Percentiles rank a stretch among this genome's conserved stretches.
These are phyloP conservation scores for Rhingia rostrata DNA, from an alignment of 2,888 invertebrate species.

Conservation along the genomic window DNA sequence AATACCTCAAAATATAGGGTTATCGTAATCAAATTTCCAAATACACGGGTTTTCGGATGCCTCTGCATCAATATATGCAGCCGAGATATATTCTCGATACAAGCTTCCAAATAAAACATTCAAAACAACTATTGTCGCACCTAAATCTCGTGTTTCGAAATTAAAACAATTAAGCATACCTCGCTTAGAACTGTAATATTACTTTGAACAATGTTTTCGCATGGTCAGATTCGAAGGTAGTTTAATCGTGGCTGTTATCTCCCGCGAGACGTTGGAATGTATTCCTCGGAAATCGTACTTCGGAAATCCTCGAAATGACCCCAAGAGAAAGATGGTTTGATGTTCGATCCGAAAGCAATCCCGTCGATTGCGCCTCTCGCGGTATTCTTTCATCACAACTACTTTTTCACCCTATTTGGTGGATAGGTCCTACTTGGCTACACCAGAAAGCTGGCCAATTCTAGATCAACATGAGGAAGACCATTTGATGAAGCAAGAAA, in stretches of 20 bases:
- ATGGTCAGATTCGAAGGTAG: slow-evolving; percentile 1
- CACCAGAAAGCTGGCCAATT: background rate
- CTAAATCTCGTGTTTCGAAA: background rate
- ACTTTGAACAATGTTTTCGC: background rate
- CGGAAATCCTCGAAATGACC: background rate
- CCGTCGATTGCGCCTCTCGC: too few species aligned
- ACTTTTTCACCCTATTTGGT: background rate
- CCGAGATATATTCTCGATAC: background rate
- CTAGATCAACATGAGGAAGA: background rate
- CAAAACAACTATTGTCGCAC: background rate
- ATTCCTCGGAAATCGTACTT: background rate
- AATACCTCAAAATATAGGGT: background rate
- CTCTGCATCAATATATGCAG: slow-evolving; percentile 7
- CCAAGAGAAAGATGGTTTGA: slow-evolving; percentile 9
- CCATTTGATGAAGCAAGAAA: too few species aligned
- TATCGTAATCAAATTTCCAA: background rate
- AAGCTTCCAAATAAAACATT: background rate
- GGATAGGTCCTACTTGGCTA: background rate
- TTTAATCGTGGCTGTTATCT: background rate
- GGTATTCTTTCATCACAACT: background rate
- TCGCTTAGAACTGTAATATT: background rate
- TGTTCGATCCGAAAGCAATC: background rate
- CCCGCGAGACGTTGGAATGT: background rate
- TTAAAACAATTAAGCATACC: slow-evolving; percentile 1
- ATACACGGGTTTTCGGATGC: slow-evolving; percentile 18